These are phyloP conservation scores for Amazona vittata DNA, from an alignment of 2,113 vertebrate species.

Conservation along the genomic window DNA sequence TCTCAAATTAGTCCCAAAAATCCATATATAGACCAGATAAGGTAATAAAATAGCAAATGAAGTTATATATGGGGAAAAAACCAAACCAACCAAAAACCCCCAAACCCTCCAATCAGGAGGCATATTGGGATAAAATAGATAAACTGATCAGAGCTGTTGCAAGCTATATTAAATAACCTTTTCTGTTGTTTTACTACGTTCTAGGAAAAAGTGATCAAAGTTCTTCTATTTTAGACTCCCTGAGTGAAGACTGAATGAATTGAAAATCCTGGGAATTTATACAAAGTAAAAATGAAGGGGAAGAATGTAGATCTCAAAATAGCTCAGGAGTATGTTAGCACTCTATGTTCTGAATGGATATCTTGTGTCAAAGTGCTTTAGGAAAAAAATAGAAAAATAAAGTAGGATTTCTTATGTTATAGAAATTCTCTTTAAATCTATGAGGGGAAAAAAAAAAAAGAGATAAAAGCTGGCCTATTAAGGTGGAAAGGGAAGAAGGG, in stretches of 20 bases:
- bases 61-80: neutral
- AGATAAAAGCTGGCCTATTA: neutral
- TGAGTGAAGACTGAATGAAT: neutral
- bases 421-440: neutral
- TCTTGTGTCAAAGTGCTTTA: neutral
- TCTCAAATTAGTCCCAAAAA: neutral
- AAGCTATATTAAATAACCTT: neutral
- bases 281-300: neutral
- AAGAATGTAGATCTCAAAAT: neutral
- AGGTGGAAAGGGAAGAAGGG: neutral
- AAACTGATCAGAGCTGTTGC: neutral
- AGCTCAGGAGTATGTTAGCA: neutral
- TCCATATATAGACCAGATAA: neutral
- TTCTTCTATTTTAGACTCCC: neutral
- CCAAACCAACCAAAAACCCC: accelerated
- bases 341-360: neutral
- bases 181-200: neutral
- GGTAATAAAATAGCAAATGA: neutral
- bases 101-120: neutral
- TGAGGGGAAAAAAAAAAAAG: neutral
- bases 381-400: neutral
- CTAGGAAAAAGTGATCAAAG: neutral
- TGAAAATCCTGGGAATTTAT: neutral
- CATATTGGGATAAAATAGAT: neutral
- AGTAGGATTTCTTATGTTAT: neutral